Conservation (phyloP, 1,140 invertebrate genomes). For the Magallana gigas region DNA sequence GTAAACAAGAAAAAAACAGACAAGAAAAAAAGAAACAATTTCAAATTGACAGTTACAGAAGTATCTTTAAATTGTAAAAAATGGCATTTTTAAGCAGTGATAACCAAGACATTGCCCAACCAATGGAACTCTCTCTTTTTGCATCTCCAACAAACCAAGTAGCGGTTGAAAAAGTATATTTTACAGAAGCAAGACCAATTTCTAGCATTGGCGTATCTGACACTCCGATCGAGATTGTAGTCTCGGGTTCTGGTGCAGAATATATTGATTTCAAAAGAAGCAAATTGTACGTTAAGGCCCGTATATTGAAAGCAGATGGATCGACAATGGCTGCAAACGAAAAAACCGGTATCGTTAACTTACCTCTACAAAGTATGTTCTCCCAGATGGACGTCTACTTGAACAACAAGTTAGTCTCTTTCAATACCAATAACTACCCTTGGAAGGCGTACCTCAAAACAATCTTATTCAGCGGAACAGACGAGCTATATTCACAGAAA, state of each 20-base stretch:
- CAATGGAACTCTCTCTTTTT: no score
- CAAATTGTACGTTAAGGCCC: slow-evolving; percentile 48
- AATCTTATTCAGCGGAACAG: slow-evolving; percentile 40
- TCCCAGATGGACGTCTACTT: slow-evolving; percentile 56
- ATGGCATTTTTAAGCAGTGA: no score
- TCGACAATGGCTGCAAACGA: slow-evolving; percentile 41
- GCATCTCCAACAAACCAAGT: no score
- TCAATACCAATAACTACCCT: slow-evolving; percentile 52
- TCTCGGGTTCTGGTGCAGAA: slow-evolving; percentile 29
- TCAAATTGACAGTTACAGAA: no score
- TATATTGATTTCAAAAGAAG: no score
- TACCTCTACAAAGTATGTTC: slow-evolving; percentile 49
- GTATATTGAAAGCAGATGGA: slow-evolving; percentile 52
- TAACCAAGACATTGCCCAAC: no score
- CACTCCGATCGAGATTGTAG: slow-evolving; percentile 47
- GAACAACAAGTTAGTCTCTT: slow-evolving; percentile 58
- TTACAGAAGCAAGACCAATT: slow-evolving; percentile 41
- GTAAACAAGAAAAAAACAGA: no score
- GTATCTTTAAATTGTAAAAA: no score
- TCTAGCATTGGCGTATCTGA: background rate
- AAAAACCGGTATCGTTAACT: slow-evolving; percentile 52
- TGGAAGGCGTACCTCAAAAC: slow-evolving; percentile 54
- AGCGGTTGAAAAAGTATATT: background rate
- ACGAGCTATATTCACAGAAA: slow-evolving; percentile 46
- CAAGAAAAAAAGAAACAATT: no score